Evolutionary conservation across 2,888 invertebrate genomes (phyloP), one percentile per base, ranked within the genome.

Genomic region (Ctena decussata): DNA sequence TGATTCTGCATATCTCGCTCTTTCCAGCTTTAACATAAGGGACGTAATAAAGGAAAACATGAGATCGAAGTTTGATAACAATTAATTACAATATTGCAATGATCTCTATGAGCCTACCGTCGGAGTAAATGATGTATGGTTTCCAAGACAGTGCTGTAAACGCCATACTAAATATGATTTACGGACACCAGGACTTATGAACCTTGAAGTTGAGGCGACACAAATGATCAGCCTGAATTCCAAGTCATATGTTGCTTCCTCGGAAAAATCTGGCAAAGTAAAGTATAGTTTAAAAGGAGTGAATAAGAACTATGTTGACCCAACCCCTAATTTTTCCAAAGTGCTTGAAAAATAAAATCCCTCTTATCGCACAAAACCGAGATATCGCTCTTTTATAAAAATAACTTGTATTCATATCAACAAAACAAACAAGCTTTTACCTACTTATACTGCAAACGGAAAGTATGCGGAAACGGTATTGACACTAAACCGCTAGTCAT

Each of bases 1-100:
- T 11, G 86, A 76, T n/a, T 37, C 41, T 70, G 60, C 79, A 6
- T 84, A 84, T 65, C 72, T 77, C 46, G 77, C 80, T 21, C 32
- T 84, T 11, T 37, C 49, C 1, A 24, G 21, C 1, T 37, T 32
- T 0, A n/a, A 27, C 8, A 53, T 79, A 11, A 18, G 15, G 0
- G 49, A 49, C 32, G 71, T 69, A 15, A 70, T 79, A 37, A 76
- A 76, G 37, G 37, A 35, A 6, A 37, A 70, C 3, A 76, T 80
- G 80, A 44, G 18, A n/a, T 21, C 21, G 5, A n/a, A 0, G 30
- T 84, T 70, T 37, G 2, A 30, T 3, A 30, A 27, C 1, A 53
- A 37, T n/a, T 39, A 80, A 1, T n/a, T 76, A 2, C 77, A 71
- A 8, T 27, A 65, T 35, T 84, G 84, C 39, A 35, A 72, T 35